Conservation (phyloP, 2,797 vertebrate species). For the Adrianichthys oophorus region DNA sequence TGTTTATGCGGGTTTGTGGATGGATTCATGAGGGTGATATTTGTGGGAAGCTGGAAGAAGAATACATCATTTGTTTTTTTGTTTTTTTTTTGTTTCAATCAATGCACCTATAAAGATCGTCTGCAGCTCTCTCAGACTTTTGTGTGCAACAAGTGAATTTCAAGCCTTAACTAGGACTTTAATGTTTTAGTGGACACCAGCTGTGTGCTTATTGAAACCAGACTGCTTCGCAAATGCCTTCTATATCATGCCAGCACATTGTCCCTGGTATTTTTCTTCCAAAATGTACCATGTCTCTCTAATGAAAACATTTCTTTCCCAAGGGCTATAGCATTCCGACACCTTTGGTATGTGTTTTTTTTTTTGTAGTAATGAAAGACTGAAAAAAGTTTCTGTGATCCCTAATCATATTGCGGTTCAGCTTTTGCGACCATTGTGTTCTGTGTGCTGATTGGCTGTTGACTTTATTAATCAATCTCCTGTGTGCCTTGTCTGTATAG, state of each 20-base stretch:
- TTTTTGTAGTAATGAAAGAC: no score
- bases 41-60: constrained; percentile 12
- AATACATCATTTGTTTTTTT: constrained; percentile 21
- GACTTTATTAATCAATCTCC: no score
- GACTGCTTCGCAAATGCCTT: constrained; percentile 42
- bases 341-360: background rate
- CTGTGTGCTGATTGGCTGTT: no score
- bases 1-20: constrained; percentile 10
- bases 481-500: no score
- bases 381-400: no score
- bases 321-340: constrained; percentile 11
- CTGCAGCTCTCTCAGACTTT: background rate
- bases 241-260: constrained; percentile 28
- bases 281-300: constrained; percentile 10
- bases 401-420: no score
- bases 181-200: constrained; percentile 50
- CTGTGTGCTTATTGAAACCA: constrained; percentile 66
- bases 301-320: constrained; percentile 8
- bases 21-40: constrained; percentile 22
- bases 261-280: constrained; percentile 20
- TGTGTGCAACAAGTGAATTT: constrained; percentile 31
- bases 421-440: no score
- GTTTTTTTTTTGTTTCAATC: background rate
- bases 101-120: background rate
- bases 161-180: constrained; percentile 47